These are phyloP conservation scores for Brenthis hecate DNA, from an alignment of 2,888 invertebrate genomes.

Conservation along the genomic window DNA sequence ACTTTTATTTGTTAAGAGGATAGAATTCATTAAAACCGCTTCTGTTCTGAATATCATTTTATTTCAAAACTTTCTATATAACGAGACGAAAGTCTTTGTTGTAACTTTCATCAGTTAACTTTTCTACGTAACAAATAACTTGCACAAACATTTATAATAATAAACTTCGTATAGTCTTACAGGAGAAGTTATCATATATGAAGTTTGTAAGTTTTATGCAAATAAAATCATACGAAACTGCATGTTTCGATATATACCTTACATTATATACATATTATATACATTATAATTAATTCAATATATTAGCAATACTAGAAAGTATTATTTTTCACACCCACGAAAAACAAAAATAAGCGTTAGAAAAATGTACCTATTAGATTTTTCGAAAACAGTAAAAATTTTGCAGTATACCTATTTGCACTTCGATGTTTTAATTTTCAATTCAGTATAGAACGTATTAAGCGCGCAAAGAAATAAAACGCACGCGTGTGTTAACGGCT, in stretches of 20 bases:
- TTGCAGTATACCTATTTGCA: not conserved
- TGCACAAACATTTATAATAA: conserved; percentile 16
- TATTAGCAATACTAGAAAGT: too few relatives aligned
- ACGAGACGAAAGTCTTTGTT: conserved; percentile 19
- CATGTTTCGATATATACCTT: too few relatives aligned
- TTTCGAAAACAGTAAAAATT: not conserved
- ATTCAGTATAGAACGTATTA: conserved; percentile 27
- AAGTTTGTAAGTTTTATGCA: conserved; percentile 4
- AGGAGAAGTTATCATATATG: conserved; percentile 1
- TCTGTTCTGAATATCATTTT: conserved; percentile 15
- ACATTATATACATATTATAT: too few relatives aligned
- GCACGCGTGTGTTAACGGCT: conserved; percentile 32
- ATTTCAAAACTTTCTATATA: conserved; percentile 16
- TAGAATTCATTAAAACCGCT: conserved; percentile 11
- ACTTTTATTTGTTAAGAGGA: not conserved
- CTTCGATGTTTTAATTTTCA: conserved; percentile 33
- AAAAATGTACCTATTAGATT: too few relatives aligned
- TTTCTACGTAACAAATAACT: conserved; percentile 13
- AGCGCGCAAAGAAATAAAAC: conserved; percentile 34
- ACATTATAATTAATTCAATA: too few relatives aligned
- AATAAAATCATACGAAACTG: not conserved
- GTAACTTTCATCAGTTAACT: conserved; percentile 14
- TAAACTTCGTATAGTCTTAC: conserved; percentile 1
- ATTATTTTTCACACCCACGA: too few relatives aligned
- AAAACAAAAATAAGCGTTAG: too few relatives aligned